Evolutionary conservation across 2,888 invertebrate genomes (phyloP), one percentile per base, ranked within the genome.

Genomic region (Abrostola tripartita): DNA sequence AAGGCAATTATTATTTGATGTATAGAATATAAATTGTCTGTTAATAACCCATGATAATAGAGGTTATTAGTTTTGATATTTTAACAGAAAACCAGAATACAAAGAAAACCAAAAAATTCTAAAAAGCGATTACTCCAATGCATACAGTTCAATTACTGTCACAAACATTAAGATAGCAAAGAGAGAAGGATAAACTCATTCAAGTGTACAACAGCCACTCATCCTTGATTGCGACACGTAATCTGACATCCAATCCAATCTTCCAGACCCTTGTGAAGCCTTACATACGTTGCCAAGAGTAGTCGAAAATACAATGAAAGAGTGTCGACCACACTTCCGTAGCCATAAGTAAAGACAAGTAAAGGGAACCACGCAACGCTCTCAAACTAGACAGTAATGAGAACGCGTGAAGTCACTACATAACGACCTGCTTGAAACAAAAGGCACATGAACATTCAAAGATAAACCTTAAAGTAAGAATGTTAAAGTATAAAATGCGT

Each of bases 381-480:
- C 77, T 79, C 77, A 82, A 81, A 81, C 83, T 79, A 81, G 77
- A 73, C 77, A 58, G 81, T 85, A 85, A 86, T 86, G 86, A 87
- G 85, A 81, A 81, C 78, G 73, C 81, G 77, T 80, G 81, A 79
- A 82, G 83, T 78, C 70, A 82, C 84, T 78, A 75, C 76, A 67
- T 79, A 79, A 82, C 79, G 79, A 82, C 80, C 76, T 74, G 41
- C 80, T 71, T 75, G 65, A 77, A 79, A 83, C 77, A 78, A 76
- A 79, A 75, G 74, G 67, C 64, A 59, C 51, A 52, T 41, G 44
- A 54, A 58, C 71, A 73, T 58, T 53, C 65, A 37, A 80, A 78
- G 76, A 73, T 61, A 56, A 56, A 69, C 82, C 66, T 52, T 83
- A 76, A 65, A 62, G 40, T 51, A 40, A 5, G 14, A n/a, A 0